Evolutionary conservation across 2,888 invertebrate species (phyloP), one percentile per base, ranked within the genome.

Genomic region (Hirtodrosophila alboralis): DNA sequence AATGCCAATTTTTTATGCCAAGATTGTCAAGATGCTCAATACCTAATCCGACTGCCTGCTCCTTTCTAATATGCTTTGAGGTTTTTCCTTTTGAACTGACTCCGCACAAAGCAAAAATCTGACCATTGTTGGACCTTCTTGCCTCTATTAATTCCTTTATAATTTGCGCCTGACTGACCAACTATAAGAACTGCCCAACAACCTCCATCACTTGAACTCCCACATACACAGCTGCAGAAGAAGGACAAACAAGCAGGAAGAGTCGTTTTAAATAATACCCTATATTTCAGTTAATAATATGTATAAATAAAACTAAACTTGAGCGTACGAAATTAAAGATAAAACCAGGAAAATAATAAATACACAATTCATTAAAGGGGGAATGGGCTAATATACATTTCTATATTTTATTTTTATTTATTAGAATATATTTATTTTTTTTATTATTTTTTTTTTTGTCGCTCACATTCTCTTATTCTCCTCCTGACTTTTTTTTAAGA

Each of bases 61-160:
- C 44, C 51, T 58, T 67, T 58, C 63, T 60, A 56, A 70, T 48
- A 33, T 57, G 48, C 69, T 73, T 73, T 73, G 69, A 62, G 69
- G 57, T 73, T 73, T n/a, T 68, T 72, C 57, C 72, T 69, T 72
- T 72, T 72, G 69, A 69, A 69, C 67, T 59, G 49, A 47, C 66
- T 33, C 23, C 57, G 45, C 28, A 71, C 59, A 71, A 70, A 40
- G 66, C 44, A 61, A 34, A 70, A 70, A 68, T 73, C 60, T 49
- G 45, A 16, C 54, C 67, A 73, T 76, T 76, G 72, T 72, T 63
- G 76, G 57, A 59, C 62, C 58, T 53, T 58, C 58, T 53, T 58
- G 71, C 71, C 65, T 75, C 70, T 74, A 78, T 84, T 87, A 87
- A 87, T 87, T 86, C 87, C 77, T 84, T 87, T 87, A 87, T 87